Conservation (phyloP, 2,797 vertebrate species). For the Parauchenoglanis punctatus region DNA sequence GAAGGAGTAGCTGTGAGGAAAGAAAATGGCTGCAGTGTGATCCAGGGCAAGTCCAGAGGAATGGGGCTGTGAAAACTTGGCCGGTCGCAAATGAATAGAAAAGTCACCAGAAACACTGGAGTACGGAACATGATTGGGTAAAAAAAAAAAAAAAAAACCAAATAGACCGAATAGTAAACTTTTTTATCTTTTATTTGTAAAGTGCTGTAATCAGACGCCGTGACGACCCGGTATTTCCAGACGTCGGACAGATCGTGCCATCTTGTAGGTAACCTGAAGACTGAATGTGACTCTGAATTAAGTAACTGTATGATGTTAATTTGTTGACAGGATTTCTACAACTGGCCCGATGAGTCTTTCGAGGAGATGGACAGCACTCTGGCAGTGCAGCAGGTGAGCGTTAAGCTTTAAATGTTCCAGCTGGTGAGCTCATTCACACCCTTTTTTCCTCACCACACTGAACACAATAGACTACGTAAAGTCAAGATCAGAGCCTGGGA, state of each 20-base stretch:
- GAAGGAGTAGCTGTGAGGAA: background rate
- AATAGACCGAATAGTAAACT: background rate
- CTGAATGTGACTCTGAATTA: too few relatives aligned
- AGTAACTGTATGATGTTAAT: constrained; percentile 10
- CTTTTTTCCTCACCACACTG: background rate
- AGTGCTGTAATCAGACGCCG: background rate
- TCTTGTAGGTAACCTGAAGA: background rate
- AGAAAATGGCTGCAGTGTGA: background rate
- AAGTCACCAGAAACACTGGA: background rate
- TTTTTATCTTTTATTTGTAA: background rate
- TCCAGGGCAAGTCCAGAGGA: background rate
- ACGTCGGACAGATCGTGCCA: background rate
- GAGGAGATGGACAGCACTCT: constrained; percentile 99
- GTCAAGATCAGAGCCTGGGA: background rate
- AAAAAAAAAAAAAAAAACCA: background rate
- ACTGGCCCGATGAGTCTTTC: constrained; percentile 99
- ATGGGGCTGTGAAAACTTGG: background rate
- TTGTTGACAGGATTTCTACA: constrained; percentile 92
- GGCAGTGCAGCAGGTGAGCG: constrained; percentile 93
- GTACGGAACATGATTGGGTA: background rate
- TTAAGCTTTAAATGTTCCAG: background rate
- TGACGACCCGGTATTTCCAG: background rate
- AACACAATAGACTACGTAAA: background rate
- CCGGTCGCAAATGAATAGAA: background rate
- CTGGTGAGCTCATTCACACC: too few relatives aligned